These are phyloP conservation scores for Epicampocera succincta DNA, from an alignment of 2,888 invertebrate genomes.

Conservation along the genomic window DNA sequence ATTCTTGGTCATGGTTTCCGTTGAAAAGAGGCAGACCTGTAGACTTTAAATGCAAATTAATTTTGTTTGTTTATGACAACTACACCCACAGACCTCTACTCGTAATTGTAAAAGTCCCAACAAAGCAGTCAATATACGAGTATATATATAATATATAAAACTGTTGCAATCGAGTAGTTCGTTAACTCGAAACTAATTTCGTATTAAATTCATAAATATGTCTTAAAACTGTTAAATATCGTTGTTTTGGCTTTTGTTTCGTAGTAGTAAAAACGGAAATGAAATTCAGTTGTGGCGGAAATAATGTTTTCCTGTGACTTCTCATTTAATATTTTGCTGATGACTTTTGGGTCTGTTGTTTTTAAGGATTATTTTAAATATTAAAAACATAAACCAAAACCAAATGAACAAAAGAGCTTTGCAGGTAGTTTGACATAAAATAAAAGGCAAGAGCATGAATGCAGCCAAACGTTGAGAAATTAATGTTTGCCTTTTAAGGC, in stretches of 20 bases:
- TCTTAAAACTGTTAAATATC: neutral
- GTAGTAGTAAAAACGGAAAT: conserved; percentile 74
- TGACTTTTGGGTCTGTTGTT: conserved; percentile 55
- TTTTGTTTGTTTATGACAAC: too few relatives aligned
- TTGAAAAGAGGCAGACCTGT: too few relatives aligned
- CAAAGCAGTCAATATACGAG: too few relatives aligned
- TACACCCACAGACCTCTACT: too few relatives aligned
- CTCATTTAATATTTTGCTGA: conserved; percentile 53
- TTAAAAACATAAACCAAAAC: conserved; percentile 1
- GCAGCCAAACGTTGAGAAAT: neutral
- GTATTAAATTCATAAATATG: neutral
- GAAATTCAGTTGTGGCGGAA: conserved; percentile 78
- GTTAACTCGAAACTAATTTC: too few relatives aligned
- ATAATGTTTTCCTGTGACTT: conserved; percentile 71
- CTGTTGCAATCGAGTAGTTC: too few relatives aligned
- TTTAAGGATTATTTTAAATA: conserved; percentile 44
- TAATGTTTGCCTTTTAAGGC: neutral
- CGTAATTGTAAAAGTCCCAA: too few relatives aligned
- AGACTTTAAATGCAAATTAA: too few relatives aligned
- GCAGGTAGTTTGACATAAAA: neutral
- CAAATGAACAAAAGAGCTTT: conserved; percentile 13
- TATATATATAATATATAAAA: too few relatives aligned
- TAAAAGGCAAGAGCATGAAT: neutral
- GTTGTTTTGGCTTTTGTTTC: conserved; percentile 14
- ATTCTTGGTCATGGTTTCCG: too few relatives aligned